Evolutionary conservation across 2,113 vertebrate genomes (phyloP).

Genomic region (Lanius ludovicianus): DNA sequence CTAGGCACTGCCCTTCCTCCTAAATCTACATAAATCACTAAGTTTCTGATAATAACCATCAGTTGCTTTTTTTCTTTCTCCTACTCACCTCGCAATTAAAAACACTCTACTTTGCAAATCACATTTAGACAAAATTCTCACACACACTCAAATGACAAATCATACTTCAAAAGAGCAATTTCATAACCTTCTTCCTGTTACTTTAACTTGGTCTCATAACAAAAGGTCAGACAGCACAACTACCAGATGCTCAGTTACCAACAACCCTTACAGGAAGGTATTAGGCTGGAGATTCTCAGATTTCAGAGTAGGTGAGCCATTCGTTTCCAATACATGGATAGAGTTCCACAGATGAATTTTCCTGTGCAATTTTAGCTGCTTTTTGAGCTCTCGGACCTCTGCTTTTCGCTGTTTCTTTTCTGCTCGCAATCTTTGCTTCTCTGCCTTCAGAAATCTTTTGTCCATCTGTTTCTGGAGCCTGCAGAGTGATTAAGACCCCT

Average conservation of each 20-base stretch:
- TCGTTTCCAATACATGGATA: slow-evolving; percentile 76
- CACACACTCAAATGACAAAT: not conserved
- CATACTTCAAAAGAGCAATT: not conserved
- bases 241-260: not conserved
- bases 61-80: not conserved
- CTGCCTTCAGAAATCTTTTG: slow-evolving; percentile 93
- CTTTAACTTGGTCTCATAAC: not conserved
- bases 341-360: slow-evolving; percentile 91
- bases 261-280: slow-evolving; percentile 69
- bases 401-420: slow-evolving; percentile 95
- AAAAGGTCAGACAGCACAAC: not conserved
- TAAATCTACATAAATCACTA: not conserved
- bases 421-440: slow-evolving; percentile 92
- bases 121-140: not conserved
- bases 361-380: slow-evolving; percentile 94
- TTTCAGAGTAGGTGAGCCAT: slow-evolving; percentile 50
- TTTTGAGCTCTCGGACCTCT: slow-evolving; percentile 95
- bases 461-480: slow-evolving; percentile 95
- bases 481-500: not conserved
- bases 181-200: not conserved
- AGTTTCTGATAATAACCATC: not conserved
- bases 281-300: slow-evolving; percentile 74
- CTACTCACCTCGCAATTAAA: not conserved
- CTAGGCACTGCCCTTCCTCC: not conserved
- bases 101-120: not conserved